These are phyloP conservation scores for Poecilia latipinna DNA, from an alignment of 2,113 vertebrate species.

Conservation along the genomic window DNA sequence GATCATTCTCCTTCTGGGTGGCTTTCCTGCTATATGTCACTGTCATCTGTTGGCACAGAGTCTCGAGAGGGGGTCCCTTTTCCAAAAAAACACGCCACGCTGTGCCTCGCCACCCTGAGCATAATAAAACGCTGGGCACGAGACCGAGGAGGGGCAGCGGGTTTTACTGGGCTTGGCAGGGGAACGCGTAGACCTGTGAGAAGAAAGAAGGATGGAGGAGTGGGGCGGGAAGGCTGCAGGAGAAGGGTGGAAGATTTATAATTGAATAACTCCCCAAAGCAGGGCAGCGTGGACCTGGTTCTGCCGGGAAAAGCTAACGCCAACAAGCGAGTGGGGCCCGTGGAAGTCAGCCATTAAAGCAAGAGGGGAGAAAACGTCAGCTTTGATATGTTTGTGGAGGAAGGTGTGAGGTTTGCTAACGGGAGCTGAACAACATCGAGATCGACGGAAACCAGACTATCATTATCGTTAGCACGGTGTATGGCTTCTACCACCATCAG, in stretches of 20 bases:
- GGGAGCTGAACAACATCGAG: conserved; percentile 58
- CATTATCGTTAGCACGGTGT: neutral
- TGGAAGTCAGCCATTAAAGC: conserved; percentile 70
- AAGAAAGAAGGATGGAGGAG: conserved; percentile 29
- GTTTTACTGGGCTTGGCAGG: conserved; percentile 74
- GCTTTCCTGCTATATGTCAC: conserved; percentile 83
- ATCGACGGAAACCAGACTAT: neutral
- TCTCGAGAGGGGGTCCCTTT: conserved; percentile 69
- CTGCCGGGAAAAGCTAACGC: conserved; percentile 77
- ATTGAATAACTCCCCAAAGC: conserved; percentile 77
- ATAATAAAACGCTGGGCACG: conserved; percentile 75
- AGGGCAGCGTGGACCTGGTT: conserved; percentile 59
- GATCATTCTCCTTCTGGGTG: conserved; percentile 84
- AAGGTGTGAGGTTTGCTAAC: conserved; percentile 66
- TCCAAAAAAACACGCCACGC: conserved; percentile 65
- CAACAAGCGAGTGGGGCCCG: conserved; percentile 52
- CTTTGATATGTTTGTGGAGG: conserved; percentile 54
- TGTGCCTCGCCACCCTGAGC: conserved; percentile 61
- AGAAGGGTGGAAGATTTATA: conserved; percentile 75
- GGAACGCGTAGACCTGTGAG: conserved; percentile 45
- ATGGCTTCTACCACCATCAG: neutral
- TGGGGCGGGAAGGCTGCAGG: conserved; percentile 7
- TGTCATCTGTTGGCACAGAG: conserved; percentile 80
- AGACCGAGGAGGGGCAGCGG: conserved; percentile 57
- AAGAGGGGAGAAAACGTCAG: conserved; percentile 53